A percentile compares a stretch with the other conserved stretches of the same genome.
These are phyloP conservation scores for Cerastis rubricosa DNA, from an alignment of 2,888 invertebrate species.

Conservation along the genomic window DNA sequence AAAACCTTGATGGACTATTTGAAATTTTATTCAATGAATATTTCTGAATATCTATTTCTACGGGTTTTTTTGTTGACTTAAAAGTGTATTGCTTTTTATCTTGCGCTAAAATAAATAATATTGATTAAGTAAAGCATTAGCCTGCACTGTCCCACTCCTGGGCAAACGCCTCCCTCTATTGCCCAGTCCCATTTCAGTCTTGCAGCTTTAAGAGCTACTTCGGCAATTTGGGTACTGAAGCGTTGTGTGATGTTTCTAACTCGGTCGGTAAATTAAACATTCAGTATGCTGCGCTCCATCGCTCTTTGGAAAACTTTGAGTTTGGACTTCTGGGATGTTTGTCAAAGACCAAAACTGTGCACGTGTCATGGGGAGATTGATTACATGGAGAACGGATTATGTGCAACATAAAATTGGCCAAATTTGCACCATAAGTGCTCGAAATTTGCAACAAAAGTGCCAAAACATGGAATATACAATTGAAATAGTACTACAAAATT, in stretches of 20 bases:
- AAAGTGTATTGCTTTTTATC: constrained; percentile 63
- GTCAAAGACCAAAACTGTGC: background rate
- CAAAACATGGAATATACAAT: background rate
- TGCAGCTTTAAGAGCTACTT: background rate
- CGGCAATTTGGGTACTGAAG: background rate
- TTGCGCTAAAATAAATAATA: constrained; percentile 67
- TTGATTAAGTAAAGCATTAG: background rate
- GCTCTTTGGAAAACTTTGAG: background rate
- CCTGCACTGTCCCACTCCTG: background rate
- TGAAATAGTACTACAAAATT: background rate
- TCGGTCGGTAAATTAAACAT: background rate
- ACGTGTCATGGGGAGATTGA: background rate
- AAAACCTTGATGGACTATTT: constrained; percentile 73
- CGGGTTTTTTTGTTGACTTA: constrained; percentile 70
- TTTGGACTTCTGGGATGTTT: background rate
- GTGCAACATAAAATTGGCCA: background rate
- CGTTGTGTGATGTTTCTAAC: background rate
- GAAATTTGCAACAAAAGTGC: too few species aligned
- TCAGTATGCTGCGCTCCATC: background rate
- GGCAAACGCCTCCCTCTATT: background rate
- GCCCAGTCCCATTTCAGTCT: background rate
- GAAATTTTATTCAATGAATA: constrained; percentile 69
- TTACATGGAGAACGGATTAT: background rate
- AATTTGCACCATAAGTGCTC: background rate
- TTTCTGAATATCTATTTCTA: constrained; percentile 70